Conservation (phyloP, 2,797 vertebrate genomes). For the Hylomyscus alleni region DNA sequence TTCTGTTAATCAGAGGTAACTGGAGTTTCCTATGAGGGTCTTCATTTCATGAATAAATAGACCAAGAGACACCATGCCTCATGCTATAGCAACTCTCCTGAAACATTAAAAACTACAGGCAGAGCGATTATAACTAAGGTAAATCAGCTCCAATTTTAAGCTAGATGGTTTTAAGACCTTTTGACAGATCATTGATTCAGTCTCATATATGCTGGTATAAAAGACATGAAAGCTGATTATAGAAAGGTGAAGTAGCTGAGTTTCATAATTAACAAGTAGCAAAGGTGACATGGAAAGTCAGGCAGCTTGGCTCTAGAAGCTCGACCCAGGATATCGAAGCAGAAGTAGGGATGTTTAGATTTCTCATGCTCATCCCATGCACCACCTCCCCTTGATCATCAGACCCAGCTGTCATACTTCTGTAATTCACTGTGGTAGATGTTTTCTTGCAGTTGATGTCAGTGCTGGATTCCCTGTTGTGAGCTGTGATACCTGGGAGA, state of each 20-base stretch:
- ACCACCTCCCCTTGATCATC: background rate
- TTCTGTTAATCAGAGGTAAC: background rate
- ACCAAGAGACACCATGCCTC: background rate
- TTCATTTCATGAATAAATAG: constrained; percentile 11
- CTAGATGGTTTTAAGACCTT: background rate
- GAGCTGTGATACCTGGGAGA: background rate
- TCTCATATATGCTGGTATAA: background rate
- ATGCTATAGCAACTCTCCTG: background rate
- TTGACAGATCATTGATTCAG: background rate
- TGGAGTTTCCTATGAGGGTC: background rate
- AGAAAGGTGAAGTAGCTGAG: background rate
- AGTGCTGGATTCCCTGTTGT: background rate
- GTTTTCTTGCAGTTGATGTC: background rate
- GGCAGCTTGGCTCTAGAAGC: background rate
- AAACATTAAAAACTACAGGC: background rate
- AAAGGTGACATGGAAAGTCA: background rate
- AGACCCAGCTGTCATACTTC: background rate
- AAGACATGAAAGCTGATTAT: background rate
- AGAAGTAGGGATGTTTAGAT: background rate
- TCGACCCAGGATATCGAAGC: background rate
- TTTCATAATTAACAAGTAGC: background rate
- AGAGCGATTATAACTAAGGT: background rate
- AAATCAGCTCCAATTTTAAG: background rate
- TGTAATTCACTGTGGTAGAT: background rate
- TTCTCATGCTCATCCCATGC: fast-evolving